phyloP scores from a whole-genome alignment of 2,888 invertebrate genomes.

The Chironomus riparius region DNA sequence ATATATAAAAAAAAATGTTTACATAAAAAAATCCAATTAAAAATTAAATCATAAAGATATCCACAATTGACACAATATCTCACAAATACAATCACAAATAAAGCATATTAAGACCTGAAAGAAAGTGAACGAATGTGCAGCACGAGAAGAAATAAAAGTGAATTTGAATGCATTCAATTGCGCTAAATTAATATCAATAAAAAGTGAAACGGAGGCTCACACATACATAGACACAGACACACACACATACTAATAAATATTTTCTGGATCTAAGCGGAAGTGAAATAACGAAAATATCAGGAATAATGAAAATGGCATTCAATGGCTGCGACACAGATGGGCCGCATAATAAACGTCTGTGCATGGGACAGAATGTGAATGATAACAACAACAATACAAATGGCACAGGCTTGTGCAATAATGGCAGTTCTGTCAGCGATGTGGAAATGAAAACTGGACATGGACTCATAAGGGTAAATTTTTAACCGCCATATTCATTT shows the following conservation, averaged over 20 bases:
- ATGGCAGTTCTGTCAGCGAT: conserved; percentile 6
- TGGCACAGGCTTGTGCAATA: background rate
- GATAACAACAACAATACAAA: conserved; percentile 21
- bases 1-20: no score
- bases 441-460: conserved; percentile 21
- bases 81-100: no score
- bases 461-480: conserved; percentile 9
- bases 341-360: conserved; percentile 28
- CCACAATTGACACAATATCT: no score
- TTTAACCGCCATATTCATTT: no score
- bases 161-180: no score
- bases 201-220: no score
- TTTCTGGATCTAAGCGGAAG: background rate
- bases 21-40: no score
- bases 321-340: conserved; percentile 28
- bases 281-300: background rate
- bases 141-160: no score
- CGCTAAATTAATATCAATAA: no score
- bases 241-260: background rate
- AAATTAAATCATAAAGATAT: no score
- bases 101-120: no score
- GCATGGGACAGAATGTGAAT: conserved; percentile 25
- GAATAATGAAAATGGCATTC: conserved; percentile 28
- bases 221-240: background rate
- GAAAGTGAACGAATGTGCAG: no score